Evolutionary conservation across 2,797 vertebrate species (phyloP).

Genomic region (Argentina silus): DNA sequence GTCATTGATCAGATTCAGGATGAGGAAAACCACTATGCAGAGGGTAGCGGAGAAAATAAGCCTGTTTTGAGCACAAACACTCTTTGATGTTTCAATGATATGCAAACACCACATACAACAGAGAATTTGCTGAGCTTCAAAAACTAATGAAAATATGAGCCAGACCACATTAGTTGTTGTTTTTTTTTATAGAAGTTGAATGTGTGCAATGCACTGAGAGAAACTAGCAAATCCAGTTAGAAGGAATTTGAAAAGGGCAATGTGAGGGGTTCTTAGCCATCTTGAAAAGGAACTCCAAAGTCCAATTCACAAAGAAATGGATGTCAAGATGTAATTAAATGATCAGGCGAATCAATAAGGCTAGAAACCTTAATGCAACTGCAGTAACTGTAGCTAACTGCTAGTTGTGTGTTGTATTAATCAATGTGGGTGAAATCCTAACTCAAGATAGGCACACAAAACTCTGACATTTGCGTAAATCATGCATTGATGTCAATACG

Average conservation of each 20-base stretch:
- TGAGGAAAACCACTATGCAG: conserved; percentile 31
- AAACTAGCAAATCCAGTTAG: conserved; percentile 40
- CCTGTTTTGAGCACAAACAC: conserved; percentile 46
- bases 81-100: conserved; percentile 54
- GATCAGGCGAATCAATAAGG: neutral
- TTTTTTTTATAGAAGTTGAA: conserved; percentile 19
- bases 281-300: no score
- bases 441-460: no score
- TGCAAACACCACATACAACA: conserved; percentile 50
- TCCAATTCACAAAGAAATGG: no score
- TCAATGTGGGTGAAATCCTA: no score
- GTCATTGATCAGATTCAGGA: conserved; percentile 62
- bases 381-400: neutral
- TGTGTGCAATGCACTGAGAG: conserved; percentile 34
- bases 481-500: no score
- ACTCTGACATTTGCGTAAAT: no score
- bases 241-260: neutral
- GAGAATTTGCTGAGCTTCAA: conserved; percentile 26
- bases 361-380: neutral
- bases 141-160: conserved; percentile 27
- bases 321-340: neutral
- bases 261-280: no score
- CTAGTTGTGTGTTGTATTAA: no score
- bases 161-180: conserved; percentile 47
- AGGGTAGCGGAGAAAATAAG: conserved; percentile 29